Percentiles rank a stretch among this genome's conserved stretches.
phyloP scores from a whole-genome alignment of 2,113 vertebrate species.

The Oncorhynchus mykiss region DNA sequence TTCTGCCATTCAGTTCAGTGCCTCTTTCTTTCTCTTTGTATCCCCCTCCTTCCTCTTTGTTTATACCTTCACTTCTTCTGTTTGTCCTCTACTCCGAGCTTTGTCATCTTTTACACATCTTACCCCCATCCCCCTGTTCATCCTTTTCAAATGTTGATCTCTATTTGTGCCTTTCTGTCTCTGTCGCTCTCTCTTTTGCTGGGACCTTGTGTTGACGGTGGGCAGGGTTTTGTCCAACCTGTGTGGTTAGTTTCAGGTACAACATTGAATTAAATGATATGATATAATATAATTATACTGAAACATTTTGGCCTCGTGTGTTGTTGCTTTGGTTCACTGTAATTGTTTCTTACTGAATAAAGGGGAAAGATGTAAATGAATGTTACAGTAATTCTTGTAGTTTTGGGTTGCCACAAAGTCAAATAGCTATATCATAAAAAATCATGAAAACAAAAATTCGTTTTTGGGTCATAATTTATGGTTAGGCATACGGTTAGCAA shows the following conservation, averaged over 20 bases:
- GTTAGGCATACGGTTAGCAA: too few relatives aligned
- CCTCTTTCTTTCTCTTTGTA: constrained; percentile 15
- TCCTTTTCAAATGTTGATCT: constrained; percentile 56
- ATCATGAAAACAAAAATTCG: too few relatives aligned
- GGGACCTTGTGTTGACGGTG: constrained; percentile 71
- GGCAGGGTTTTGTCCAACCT: constrained; percentile 54
- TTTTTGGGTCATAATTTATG: too few relatives aligned
- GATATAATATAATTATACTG: constrained; percentile 82
- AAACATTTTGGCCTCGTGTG: constrained; percentile 55
- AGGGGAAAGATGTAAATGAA: constrained; percentile 2
- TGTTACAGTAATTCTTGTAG: neutral
- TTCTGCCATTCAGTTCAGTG: constrained; percentile 33
- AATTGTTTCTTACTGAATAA: neutral
- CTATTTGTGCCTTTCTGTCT: constrained; percentile 70
- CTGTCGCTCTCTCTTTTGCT: constrained; percentile 68
- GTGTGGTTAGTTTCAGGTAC: constrained; percentile 82
- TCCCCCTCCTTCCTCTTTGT: neutral
- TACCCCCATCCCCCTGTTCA: constrained; percentile 14
- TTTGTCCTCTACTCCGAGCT: constrained; percentile 25
- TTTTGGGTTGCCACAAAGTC: too few relatives aligned
- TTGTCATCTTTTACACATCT: constrained; percentile 38
- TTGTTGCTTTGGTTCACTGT: constrained; percentile 24
- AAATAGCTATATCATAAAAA: too few relatives aligned
- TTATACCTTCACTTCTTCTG: constrained; percentile 1
- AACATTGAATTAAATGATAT: constrained; percentile 75